Percentiles rank a stretch among this genome's conserved stretches.
phyloP scores from a whole-genome alignment of 2,888 invertebrate species.

The Tetrapedia diversipes region DNA sequence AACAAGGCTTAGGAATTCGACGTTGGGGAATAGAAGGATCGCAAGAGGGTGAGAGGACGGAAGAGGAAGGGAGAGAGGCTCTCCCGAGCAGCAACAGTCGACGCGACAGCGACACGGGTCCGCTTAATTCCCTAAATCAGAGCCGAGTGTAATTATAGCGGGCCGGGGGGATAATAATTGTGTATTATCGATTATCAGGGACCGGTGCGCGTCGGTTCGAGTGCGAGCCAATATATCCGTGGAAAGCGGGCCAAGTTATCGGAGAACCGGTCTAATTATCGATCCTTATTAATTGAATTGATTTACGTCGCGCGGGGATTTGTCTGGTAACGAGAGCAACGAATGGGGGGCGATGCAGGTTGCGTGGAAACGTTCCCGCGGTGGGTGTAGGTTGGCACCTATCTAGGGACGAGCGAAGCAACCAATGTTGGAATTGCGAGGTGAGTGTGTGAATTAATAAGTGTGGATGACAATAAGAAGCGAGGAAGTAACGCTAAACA shows the following conservation, averaged over 20 bases:
- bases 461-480: too few species aligned
- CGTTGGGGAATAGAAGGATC: neutral
- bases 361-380: too few species aligned
- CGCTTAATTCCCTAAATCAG: slow-evolving; percentile 48
- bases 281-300: slow-evolving; percentile 55
- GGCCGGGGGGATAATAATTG: slow-evolving; percentile 50
- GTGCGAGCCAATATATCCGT: slow-evolving; percentile 36
- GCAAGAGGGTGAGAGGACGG: too few species aligned
- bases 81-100: neutral
- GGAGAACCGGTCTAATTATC: slow-evolving; percentile 49
- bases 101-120: neutral
- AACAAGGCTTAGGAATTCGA: slow-evolving; percentile 32
- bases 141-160: slow-evolving; percentile 42
- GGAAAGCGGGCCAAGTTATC: slow-evolving; percentile 49
- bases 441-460: too few species aligned
- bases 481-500: too few species aligned
- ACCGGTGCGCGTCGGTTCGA: slow-evolving; percentile 27
- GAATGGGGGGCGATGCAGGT: too few species aligned
- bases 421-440: too few species aligned
- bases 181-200: slow-evolving; percentile 50
- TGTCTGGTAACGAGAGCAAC: slow-evolving; percentile 9
- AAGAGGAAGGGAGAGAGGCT: neutral
- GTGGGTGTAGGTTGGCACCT: too few species aligned
- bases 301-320: slow-evolving; percentile 14
- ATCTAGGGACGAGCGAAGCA: too few species aligned